Evolutionary conservation across 1,140 invertebrate species (phyloP), one percentile per base, ranked within the genome.

Genomic region (Dryas iulia): DNA sequence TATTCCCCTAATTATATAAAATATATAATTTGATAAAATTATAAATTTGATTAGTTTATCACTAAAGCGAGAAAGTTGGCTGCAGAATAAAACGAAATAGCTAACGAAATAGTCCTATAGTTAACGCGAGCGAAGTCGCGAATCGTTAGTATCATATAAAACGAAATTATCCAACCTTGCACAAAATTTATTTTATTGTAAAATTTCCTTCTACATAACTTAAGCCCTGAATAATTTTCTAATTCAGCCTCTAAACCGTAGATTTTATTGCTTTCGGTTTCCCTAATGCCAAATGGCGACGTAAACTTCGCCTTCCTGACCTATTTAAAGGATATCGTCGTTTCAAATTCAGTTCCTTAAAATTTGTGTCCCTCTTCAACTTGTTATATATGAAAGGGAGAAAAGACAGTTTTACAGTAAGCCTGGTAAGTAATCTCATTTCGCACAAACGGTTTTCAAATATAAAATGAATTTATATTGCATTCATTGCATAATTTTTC

Each of bases 251-350:
- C 79, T 80, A 83, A 81, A 77, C 79, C 78, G 69, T 77, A 77
- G 81, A 81, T 87, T 89, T 89, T 90, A 90, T 83, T 86, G 78
- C 82, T 74, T 84, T 87, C 81, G 85, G 83, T 86, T 89, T 87
- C 84, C 82, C 77, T 86, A 83, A 84, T 78, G 76, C 81, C 74
- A 74, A 84, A 84, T 81, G 81, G 78, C 83, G 79, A 77, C 78
- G 79, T 89, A 89, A 90, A 90, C 84, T 90, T 89, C 84, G 86
- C 82, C 82, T 90, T 89, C 88, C 88, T 90, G 88, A 90, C 88
- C 88, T 88, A 89, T 88, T 89, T 90, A 87, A 82, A 59, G 81
- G 81, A 84, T 87, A 87, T 84, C 81, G 72, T 72, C 78, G 76
- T 83, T 84, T 86, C 77, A 84, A 83, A 83, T 84, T 83, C 79